These are phyloP conservation scores for Xiphophorus hellerii DNA, from an alignment of 2,113 vertebrate genomes.

Conservation along the genomic window DNA sequence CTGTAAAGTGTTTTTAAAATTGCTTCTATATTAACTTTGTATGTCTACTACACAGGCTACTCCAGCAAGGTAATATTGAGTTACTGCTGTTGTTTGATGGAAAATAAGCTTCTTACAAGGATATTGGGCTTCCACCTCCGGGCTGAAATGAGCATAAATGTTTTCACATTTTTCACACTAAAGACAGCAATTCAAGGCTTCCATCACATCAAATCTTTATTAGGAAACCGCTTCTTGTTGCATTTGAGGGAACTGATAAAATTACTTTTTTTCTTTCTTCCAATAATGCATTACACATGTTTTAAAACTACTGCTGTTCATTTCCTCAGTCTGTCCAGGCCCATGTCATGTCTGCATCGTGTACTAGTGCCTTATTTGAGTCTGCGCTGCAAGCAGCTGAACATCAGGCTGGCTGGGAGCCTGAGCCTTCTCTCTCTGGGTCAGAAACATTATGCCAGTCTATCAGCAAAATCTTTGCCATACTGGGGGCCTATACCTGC, in stretches of 20 bases:
- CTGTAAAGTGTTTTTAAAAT: constrained; percentile 27
- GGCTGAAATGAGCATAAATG: constrained; percentile 40
- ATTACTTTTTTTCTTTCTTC: constrained; percentile 8
- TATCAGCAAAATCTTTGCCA: constrained; percentile 61
- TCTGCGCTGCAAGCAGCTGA: constrained; percentile 66
- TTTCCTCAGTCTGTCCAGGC: constrained; percentile 42
- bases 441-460: constrained; percentile 63
- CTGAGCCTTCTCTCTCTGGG: constrained; percentile 66
- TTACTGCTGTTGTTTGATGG: constrained; percentile 35
- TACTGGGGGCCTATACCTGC: constrained; percentile 68
- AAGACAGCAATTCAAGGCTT: constrained; percentile 57
- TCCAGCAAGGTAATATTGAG: constrained; percentile 19
- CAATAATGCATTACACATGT: constrained; percentile 28
- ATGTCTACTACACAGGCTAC: constrained; percentile 47
- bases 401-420: constrained; percentile 57
- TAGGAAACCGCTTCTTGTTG: constrained; percentile 24
- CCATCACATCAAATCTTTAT: constrained; percentile 38
- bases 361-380: constrained; percentile 84
- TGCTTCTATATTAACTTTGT: constrained; percentile 26
- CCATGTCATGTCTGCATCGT: constrained; percentile 74
- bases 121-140: constrained; percentile 34
- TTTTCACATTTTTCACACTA: constrained; percentile 60
- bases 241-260: constrained; percentile 21
- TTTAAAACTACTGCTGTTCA: constrained; percentile 28
- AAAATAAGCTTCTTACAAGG: constrained; percentile 45